Evolutionary conservation across 2,888 invertebrate genomes (phyloP), one percentile per base, ranked within the genome.

Genomic region (Empis stercorea): DNA sequence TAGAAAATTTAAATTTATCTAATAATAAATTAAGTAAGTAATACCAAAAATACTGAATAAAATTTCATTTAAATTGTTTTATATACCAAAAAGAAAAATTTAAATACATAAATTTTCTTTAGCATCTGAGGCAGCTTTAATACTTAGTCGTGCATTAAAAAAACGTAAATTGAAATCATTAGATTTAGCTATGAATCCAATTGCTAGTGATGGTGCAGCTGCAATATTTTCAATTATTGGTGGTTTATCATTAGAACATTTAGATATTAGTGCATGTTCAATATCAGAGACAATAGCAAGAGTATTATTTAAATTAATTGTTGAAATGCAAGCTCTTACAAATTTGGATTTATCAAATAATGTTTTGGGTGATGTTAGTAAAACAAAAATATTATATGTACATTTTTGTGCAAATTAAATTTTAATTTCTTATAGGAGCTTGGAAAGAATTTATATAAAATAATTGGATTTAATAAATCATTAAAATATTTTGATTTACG

Each of bases 21-120:
- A 67, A 69, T 53, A 69, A 69, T 52, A 61, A 60, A 51, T 62
- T 69, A 16, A 57, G 68, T 68, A 49, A 52, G 60, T 51, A 11
- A 1, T 39, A n/a, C n/a, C n/a, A n/a, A n/a, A n/a, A n/a, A n/a
- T n/a, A n/a, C n/a, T n/a, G n/a, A n/a, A n/a, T n/a, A n/a, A n/a
- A n/a, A n/a, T n/a, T n/a, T n/a, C n/a, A n/a, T n/a, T n/a, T n/a
- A n/a, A n/a, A n/a, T n/a, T n/a, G n/a, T n/a, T n/a, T n/a, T n/a
- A n/a, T n/a, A n/a, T n/a, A n/a, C n/a, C n/a, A n/a, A n/a, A n/a
- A n/a, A n/a, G n/a, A n/a, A n/a, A n/a, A n/a, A n/a, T n/a, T n/a
- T n/a, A n/a, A n/a, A n/a, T n/a, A n/a, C n/a, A n/a, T n/a, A 39
- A 15, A 14, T 23, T 15, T 27, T 27, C 38, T 27, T 1, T 38